phyloP scores from a whole-genome alignment of 2,888 invertebrate genomes.

The Drosophila antonietae region DNA sequence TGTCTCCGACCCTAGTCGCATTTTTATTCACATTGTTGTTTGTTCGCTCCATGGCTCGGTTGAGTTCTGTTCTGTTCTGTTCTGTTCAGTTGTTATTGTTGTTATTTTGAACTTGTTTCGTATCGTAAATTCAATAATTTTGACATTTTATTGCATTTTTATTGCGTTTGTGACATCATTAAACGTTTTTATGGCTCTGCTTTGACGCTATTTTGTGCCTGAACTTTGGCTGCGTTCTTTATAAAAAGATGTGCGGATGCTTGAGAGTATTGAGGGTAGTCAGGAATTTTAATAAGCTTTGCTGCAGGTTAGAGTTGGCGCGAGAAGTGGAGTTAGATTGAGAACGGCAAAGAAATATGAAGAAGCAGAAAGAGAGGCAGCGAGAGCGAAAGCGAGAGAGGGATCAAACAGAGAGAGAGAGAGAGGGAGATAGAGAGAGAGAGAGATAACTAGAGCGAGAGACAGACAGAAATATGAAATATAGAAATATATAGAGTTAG shows the following conservation, averaged over 20 bases:
- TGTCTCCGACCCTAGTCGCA: conserved; percentile 47
- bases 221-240: conserved; percentile 63
- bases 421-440: no score
- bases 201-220: conserved; percentile 73
- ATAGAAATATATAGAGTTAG: no score
- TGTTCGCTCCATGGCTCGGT: conserved; percentile 36
- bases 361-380: not conserved
- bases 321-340: not conserved
- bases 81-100: conserved; percentile 51
- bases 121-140: conserved; percentile 81
- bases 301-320: not conserved
- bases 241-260: conserved; percentile 21
- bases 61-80: conserved; percentile 23
- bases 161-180: conserved; percentile 80
- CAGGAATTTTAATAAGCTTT: conserved; percentile 5
- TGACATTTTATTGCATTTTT: conserved; percentile 81
- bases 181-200: conserved; percentile 78
- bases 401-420: no score
- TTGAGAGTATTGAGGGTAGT: conserved; percentile 3
- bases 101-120: conserved; percentile 78
- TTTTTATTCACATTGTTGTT: conserved; percentile 54
- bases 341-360: no score
- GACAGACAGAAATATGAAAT: not conserved
- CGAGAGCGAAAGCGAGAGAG: not conserved
- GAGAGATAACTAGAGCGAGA: not conserved